These are phyloP conservation scores for Phylloscopus whistleri DNA, from an alignment of 2,113 vertebrate species.

Conservation along the genomic window DNA sequence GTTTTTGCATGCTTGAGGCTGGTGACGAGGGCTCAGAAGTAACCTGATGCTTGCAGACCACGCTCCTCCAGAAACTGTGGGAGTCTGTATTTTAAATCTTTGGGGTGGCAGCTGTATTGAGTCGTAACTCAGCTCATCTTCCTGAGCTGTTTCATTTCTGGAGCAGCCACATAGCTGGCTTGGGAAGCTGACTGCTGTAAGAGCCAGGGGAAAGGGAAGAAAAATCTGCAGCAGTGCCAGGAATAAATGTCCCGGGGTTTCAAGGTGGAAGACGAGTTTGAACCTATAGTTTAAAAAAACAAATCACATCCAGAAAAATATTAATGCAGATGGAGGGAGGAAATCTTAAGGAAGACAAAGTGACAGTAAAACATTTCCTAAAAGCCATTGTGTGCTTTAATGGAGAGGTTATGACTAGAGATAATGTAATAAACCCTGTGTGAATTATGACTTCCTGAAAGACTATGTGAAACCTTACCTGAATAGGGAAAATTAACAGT, in stretches of 20 bases:
- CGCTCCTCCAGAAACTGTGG: background rate
- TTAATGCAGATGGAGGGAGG: conserved; percentile 66
- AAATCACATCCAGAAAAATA: conserved; percentile 59
- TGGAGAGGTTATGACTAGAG: conserved; percentile 79
- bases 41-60: background rate
- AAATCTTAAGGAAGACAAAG: conserved; percentile 68
- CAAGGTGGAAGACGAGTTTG: conserved; percentile 58
- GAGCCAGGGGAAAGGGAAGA: background rate
- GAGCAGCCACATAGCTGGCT: background rate
- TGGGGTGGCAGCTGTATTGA: background rate
- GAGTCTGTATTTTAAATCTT: background rate
- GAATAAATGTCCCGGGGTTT: conserved; percentile 55
- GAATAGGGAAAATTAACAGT: conserved; percentile 61
- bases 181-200: background rate
- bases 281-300: conserved; percentile 64
- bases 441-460: conserved; percentile 78
- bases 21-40: background rate
- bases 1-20: background rate
- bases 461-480: conserved; percentile 66
- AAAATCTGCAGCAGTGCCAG: conserved; percentile 31
- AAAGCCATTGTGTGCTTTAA: conserved; percentile 76
- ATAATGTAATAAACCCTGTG: conserved; percentile 76
- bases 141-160: background rate
- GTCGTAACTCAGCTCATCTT: background rate
- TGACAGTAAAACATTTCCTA: conserved; percentile 72